These are phyloP conservation scores for Lineus longissimus DNA, from an alignment of 1,140 invertebrate species.

Conservation along the genomic window DNA sequence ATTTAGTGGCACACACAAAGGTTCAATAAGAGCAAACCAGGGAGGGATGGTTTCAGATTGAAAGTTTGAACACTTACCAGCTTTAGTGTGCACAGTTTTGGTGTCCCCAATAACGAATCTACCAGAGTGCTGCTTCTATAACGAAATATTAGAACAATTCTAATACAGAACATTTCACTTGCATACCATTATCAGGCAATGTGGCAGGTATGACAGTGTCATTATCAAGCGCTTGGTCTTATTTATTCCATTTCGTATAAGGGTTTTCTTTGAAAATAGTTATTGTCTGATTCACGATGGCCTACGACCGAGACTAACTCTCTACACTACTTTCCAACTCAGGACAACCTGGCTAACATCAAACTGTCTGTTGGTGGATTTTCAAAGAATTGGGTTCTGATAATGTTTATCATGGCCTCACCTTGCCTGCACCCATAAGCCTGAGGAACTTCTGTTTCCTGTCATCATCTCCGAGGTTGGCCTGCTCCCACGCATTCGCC, in stretches of 20 bases:
- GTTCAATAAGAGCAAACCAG: no score
- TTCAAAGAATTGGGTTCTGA: not conserved
- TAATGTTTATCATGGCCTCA: slow-evolving; percentile 4
- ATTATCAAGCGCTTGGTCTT: no score
- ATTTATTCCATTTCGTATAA: no score
- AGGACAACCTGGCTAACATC: not conserved
- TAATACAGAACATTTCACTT: slow-evolving; percentile 1
- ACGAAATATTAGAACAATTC: no score
- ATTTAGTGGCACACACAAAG: no score
- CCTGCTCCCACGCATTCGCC: slow-evolving; percentile 48
- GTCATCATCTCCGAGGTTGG: slow-evolving; percentile 45
- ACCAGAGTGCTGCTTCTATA: slow-evolving; percentile 46
- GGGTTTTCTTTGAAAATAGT: no score
- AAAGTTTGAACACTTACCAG: slow-evolving; percentile 25
- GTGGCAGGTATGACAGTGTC: no score
- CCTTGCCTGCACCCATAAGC: slow-evolving; percentile 47
- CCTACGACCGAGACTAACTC: no score
- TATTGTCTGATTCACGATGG: no score
- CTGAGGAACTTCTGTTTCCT: slow-evolving; percentile 47
- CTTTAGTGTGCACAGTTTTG: slow-evolving; percentile 10
- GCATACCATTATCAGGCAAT: not conserved
- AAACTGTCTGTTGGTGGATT: not conserved
- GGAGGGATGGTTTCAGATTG: not conserved
- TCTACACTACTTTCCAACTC: no score
- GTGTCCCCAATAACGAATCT: slow-evolving; percentile 43